Evolutionary conservation across 2,797 vertebrate species (phyloP).

Genomic region (Champsocephalus gunnari): DNA sequence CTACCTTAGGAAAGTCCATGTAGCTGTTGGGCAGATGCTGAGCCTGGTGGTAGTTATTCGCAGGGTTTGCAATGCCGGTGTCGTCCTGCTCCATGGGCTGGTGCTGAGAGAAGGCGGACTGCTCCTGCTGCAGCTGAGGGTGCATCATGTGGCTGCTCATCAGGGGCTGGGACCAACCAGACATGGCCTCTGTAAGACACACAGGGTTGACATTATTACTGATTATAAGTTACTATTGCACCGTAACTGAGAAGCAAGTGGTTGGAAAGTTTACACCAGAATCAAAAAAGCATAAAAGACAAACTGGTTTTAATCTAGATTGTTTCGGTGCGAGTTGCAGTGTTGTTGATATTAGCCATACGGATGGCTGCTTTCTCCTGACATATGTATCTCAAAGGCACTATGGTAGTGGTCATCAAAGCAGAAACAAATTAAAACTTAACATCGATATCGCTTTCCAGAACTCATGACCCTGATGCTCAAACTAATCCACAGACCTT

Average conservation of each 20-base stretch:
- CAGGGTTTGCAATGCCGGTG: slow-evolving; percentile 96
- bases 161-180: slow-evolving; percentile 97
- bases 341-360: no score
- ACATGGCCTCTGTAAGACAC: slow-evolving; percentile 90
- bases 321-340: no score
- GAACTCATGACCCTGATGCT: no score
- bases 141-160: slow-evolving; percentile 95
- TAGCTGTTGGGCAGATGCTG: slow-evolving; percentile 93
- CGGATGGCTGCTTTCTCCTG: no score
- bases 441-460: no score
- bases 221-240: not conserved
- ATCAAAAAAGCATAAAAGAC: no score
- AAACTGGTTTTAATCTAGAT: no score
- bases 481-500: no score
- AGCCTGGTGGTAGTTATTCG: slow-evolving; percentile 97
- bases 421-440: no score
- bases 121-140: slow-evolving; percentile 93
- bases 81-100: slow-evolving; percentile 99
- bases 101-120: slow-evolving; percentile 96
- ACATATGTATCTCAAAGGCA: no score
- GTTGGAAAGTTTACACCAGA: no score
- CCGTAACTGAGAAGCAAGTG: not conserved
- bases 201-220: not conserved
- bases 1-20: slow-evolving; percentile 98
- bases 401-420: no score